Evolutionary conservation across 2,888 invertebrate genomes (phyloP).

Genomic region (Litoditis marina): DNA sequence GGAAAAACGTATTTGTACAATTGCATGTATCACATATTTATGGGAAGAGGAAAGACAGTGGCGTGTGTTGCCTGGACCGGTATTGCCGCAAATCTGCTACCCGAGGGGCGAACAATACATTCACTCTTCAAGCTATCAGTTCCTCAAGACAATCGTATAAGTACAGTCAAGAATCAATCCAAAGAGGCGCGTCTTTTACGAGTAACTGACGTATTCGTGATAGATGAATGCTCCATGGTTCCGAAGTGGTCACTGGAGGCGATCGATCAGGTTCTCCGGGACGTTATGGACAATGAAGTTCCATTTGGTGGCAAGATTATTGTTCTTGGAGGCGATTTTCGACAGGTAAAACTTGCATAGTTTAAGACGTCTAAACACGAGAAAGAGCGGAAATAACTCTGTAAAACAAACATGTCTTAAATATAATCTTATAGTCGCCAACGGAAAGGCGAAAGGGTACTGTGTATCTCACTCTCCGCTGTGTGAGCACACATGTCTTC

Average conservation of each 20-base stretch:
- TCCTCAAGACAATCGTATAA: background rate
- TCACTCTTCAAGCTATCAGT: constrained; percentile 16
- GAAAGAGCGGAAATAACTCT: too few species aligned
- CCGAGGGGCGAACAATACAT: constrained; percentile 20
- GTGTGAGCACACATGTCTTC: too few species aligned
- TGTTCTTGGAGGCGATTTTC: constrained; percentile 25
- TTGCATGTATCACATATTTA: constrained; percentile 8
- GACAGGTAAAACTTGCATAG: constrained; percentile 18
- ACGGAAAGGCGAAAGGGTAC: too few species aligned
- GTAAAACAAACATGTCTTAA: too few species aligned
- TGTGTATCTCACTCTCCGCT: too few species aligned
- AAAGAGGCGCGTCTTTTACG: constrained; percentile 2
- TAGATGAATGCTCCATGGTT: constrained; percentile 23
- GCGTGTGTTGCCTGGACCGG: constrained; percentile 21
- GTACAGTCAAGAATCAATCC: background rate
- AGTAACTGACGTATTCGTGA: constrained; percentile 8
- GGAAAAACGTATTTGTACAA: constrained; percentile 22
- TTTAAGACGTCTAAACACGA: too few species aligned
- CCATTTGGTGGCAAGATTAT: constrained; percentile 25
- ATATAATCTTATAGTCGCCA: too few species aligned
- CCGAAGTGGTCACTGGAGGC: constrained; percentile 16
- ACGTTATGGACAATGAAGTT: constrained; percentile 7
- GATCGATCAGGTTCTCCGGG: constrained; percentile 16
- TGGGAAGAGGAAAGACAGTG: constrained; percentile 6
- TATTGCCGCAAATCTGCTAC: constrained; percentile 26